Conservation (phyloP, 2,113 vertebrate species). For the Lathamus discolor region DNA sequence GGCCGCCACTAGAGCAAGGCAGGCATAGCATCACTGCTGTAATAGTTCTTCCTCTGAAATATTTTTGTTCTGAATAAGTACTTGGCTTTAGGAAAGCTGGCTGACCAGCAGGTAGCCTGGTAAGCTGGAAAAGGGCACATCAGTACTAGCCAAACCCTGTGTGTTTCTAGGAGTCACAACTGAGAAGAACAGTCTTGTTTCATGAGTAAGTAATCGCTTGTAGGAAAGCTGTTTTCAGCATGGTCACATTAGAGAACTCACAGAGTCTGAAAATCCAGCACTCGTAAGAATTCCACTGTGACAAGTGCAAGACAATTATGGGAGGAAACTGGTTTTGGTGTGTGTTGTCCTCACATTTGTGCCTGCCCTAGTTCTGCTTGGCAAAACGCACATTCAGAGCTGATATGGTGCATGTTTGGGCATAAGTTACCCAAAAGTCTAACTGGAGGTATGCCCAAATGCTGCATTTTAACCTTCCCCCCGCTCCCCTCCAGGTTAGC, state of each 20-base stretch:
- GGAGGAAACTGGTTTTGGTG: neutral
- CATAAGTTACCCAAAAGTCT: neutral
- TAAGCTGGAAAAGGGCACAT: neutral
- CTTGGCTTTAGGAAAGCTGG: neutral
- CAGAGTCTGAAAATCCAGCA: neutral
- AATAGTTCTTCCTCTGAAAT: neutral
- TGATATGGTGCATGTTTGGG: neutral
- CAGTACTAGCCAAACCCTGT: accelerated
- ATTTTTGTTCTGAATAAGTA: neutral
- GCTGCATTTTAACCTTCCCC: neutral
- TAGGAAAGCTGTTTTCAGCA: neutral
- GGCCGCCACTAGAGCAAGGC: accelerated
- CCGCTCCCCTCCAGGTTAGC: neutral
- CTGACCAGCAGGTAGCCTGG: neutral
- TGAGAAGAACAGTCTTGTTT: neutral
- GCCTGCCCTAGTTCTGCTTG: neutral
- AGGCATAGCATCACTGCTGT: neutral
- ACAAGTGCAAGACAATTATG: neutral
- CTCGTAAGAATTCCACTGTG: neutral
- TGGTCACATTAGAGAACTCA: neutral
- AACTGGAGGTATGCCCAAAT: neutral
- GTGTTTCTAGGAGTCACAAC: accelerated
- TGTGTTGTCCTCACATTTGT: accelerated
- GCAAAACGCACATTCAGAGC: neutral
- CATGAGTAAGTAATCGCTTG: accelerated